A percentile compares a stretch with the other conserved stretches of the same genome.
These are phyloP conservation scores for Alectoris magna DNA, from an alignment of 2,797 vertebrate species.

Conservation along the genomic window DNA sequence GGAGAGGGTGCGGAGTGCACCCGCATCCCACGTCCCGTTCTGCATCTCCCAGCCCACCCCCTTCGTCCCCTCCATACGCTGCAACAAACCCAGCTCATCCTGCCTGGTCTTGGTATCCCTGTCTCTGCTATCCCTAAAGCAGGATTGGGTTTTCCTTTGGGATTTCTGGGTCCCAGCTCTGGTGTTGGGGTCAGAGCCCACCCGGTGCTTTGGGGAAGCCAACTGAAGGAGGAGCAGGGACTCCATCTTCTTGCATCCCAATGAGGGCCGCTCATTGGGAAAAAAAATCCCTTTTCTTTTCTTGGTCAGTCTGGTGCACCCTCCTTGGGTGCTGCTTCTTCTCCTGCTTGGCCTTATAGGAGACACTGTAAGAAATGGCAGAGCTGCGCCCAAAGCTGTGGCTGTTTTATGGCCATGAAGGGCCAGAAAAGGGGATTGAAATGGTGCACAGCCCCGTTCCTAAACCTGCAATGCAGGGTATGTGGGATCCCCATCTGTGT, in stretches of 20 bases:
- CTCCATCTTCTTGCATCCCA: neutral
- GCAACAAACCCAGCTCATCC: neutral
- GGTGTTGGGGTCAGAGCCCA: fast-evolving
- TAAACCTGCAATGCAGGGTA: too few species aligned
- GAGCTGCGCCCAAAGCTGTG: neutral
- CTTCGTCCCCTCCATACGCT: too few species aligned
- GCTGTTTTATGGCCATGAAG: too few species aligned
- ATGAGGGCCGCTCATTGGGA: neutral
- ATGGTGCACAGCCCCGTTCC: neutral
- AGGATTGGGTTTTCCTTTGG: neutral
- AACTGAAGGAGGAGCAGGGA: neutral
- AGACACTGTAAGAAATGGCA: fast-evolving
- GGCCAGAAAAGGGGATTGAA: neutral
- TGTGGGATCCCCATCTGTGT: fast-evolving
- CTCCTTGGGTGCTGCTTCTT: neutral
- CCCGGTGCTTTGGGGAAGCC: neutral
- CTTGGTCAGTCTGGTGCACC: neutral
- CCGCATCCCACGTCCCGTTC: neutral
- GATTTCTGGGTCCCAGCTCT: too few species aligned
- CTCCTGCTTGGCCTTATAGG: neutral
- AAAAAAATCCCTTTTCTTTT: neutral
- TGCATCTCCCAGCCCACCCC: neutral
- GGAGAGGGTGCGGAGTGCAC: neutral
- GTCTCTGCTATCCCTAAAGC: fast-evolving
- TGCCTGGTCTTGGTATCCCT: neutral